Percentiles rank a stretch among this genome's conserved stretches.
phyloP scores from a whole-genome alignment of 2,888 invertebrate species.

The Nomada ferruginata region DNA sequence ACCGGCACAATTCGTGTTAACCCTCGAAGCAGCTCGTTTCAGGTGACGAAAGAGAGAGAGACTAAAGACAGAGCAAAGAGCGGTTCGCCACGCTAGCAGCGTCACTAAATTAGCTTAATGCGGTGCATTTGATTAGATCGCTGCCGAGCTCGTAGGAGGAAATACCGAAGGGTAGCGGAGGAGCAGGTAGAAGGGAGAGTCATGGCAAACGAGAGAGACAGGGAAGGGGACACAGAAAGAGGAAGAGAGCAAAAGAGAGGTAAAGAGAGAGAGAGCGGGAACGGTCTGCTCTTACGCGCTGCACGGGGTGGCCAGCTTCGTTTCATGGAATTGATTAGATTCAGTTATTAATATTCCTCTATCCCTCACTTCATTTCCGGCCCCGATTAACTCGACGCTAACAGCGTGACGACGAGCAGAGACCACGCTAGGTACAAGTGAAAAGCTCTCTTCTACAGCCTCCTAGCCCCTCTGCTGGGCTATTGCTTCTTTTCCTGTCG shows the following conservation, averaged over 20 bases:
- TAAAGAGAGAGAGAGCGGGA: slow-evolving; percentile 42
- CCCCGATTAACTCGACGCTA: slow-evolving; percentile 81
- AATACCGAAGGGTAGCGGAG: slow-evolving; percentile 51
- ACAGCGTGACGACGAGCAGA: slow-evolving; percentile 82
- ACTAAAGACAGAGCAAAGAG: slow-evolving; percentile 40
- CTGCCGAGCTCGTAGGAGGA: slow-evolving; percentile 62
- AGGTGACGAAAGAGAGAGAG: slow-evolving; percentile 38
- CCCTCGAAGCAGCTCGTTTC: slow-evolving; percentile 59
- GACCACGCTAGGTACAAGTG: slow-evolving; percentile 65
- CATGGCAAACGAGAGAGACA: slow-evolving; percentile 44
- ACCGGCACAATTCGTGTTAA: slow-evolving; percentile 61
- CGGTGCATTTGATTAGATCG: slow-evolving; percentile 82
- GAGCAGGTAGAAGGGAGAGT: slow-evolving; percentile 42
- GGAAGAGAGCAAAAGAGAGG: slow-evolving; percentile 48
- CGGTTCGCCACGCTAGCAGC: slow-evolving; percentile 75
- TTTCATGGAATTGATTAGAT: slow-evolving; percentile 83
- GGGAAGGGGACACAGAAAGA: slow-evolving; percentile 21
- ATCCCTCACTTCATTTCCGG: slow-evolving; percentile 83
- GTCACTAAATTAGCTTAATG: slow-evolving; percentile 80
- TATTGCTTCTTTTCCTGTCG: slow-evolving; percentile 23
- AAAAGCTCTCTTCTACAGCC: slow-evolving; percentile 55
- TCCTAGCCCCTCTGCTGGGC: slow-evolving; percentile 43
- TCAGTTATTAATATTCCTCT: slow-evolving; percentile 84
- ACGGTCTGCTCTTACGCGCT: slow-evolving; percentile 68
- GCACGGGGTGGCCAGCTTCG: slow-evolving; percentile 77